Evolutionary conservation across 2,888 invertebrate species (phyloP).

Genomic region (Tipula vernalis): DNA sequence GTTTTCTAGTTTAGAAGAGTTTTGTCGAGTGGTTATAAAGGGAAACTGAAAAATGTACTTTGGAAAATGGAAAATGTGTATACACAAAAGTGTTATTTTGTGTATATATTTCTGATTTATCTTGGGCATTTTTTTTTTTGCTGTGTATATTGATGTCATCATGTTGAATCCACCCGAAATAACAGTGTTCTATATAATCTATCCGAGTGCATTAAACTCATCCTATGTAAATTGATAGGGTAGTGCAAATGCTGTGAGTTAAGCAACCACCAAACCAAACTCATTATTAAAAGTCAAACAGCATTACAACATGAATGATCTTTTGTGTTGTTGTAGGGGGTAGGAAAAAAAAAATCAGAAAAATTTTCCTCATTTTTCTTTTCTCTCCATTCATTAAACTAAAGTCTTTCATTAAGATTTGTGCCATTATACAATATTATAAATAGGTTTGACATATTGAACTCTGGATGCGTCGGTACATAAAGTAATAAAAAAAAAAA

Average conservation of each 20-base stretch:
- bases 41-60: not conserved
- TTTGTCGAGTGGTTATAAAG: not conserved
- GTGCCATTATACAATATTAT: not conserved
- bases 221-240: not conserved
- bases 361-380: not conserved
- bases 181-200: too few relatives aligned
- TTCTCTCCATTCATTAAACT: not conserved
- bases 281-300: not conserved
- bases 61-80: not conserved
- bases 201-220: not conserved
- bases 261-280: not conserved
- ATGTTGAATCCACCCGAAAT: not conserved
- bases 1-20: not conserved
- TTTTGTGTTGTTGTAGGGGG: not conserved
- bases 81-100: not conserved
- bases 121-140: not conserved
- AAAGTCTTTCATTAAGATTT: not conserved
- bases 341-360: not conserved
- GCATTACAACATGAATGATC: not conserved
- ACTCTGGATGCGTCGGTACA: not conserved
- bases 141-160: not conserved
- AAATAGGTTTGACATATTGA: not conserved
- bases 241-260: not conserved
- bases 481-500: not conserved
- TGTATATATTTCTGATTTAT: not conserved